These are phyloP conservation scores for Regulus satrapa DNA, from an alignment of 2,113 vertebrate genomes.

Conservation along the genomic window DNA sequence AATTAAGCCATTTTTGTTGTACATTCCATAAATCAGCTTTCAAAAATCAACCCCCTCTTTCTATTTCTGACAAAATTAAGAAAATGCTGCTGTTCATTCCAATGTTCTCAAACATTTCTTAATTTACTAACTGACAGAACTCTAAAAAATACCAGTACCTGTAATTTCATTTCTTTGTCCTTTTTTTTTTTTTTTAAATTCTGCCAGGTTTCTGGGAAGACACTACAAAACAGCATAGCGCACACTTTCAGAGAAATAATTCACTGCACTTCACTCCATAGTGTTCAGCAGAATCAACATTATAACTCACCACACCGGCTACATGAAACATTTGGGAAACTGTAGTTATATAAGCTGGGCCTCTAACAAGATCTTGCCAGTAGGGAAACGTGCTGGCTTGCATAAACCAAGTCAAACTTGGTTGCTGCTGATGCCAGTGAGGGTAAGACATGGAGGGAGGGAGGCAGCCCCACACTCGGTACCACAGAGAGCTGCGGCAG, in stretches of 20 bases:
- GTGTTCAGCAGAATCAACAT: background rate
- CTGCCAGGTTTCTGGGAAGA: background rate
- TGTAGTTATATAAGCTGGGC: background rate
- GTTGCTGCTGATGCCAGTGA: background rate
- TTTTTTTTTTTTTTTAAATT: background rate
- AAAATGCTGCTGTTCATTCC: background rate
- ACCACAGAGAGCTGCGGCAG: background rate
- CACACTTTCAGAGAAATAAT: background rate
- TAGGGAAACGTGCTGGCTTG: background rate
- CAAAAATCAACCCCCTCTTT: background rate
- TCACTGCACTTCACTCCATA: background rate
- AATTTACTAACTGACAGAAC: background rate
- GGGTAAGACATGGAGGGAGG: fast-evolving
- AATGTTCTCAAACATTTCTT: background rate
- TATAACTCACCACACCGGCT: fast-evolving
- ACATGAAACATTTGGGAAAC: background rate
- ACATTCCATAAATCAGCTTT: background rate
- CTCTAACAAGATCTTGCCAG: background rate
- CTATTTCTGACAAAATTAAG: background rate
- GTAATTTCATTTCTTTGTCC: background rate
- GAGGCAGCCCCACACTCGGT: fast-evolving
- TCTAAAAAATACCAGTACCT: background rate
- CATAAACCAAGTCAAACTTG: background rate
- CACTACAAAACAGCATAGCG: background rate
- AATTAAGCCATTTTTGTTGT: background rate